These are phyloP conservation scores for Luperina testacea DNA, from an alignment of 2,888 invertebrate genomes.

Conservation along the genomic window DNA sequence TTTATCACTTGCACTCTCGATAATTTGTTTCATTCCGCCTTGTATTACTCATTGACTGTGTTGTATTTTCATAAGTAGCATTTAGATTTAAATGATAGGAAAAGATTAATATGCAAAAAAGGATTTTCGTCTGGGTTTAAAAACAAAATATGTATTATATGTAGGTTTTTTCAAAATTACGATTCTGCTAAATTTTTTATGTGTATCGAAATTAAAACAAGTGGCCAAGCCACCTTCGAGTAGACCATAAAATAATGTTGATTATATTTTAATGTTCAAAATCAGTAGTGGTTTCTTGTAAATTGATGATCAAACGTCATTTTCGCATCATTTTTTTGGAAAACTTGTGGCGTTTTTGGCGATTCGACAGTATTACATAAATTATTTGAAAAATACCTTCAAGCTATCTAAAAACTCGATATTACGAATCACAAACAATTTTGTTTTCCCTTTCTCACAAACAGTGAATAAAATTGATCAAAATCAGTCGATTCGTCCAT, in stretches of 20 bases:
- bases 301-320: neutral
- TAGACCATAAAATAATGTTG: neutral
- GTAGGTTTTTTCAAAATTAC: too few species aligned
- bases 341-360: neutral
- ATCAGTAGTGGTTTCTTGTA: neutral
- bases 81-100: neutral
- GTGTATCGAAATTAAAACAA: too few species aligned
- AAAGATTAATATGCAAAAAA: too few species aligned
- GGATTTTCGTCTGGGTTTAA: neutral
- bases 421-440: neutral
- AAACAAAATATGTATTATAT: too few species aligned
- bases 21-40: neutral
- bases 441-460: neutral
- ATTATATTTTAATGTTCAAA: neutral
- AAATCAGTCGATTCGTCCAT: neutral
- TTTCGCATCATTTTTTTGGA: neutral
- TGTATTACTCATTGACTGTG: neutral
- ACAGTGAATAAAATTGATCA: neutral
- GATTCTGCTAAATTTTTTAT: too few species aligned
- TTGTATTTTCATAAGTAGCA: neutral
- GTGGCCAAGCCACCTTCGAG: neutral
- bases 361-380: neutral
- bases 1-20: neutral
- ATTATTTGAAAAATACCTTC: neutral
- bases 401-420: neutral